These are phyloP conservation scores for Leucophenga maculata DNA, from an alignment of 2,888 invertebrate genomes.

Conservation along the genomic window DNA sequence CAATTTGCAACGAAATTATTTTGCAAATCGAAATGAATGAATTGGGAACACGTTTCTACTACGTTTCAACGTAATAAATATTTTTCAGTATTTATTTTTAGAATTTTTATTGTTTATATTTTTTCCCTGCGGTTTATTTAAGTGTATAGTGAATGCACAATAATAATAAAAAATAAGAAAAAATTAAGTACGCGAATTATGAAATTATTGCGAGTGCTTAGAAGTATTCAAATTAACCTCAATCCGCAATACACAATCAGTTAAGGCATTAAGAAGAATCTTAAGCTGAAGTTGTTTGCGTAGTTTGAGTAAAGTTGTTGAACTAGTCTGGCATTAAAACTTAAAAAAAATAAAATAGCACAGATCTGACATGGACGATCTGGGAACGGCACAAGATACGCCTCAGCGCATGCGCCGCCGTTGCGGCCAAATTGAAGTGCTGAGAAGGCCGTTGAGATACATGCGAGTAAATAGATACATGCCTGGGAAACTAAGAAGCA, in stretches of 20 bases:
- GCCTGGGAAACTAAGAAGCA: slow-evolving; percentile 45
- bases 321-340: no score
- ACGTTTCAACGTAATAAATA: slow-evolving; percentile 5
- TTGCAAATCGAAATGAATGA: slow-evolving; percentile 5
- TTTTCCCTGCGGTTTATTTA: not conserved
- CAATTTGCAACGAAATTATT: not conserved
- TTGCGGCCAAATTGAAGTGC: slow-evolving; percentile 27
- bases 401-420: slow-evolving; percentile 48
- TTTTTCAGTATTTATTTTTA: not conserved
- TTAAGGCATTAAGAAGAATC: no score
- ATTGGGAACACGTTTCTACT: slow-evolving; percentile 21
- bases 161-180: slow-evolving; percentile 10
- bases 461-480: slow-evolving; percentile 26
- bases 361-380: slow-evolving; percentile 26
- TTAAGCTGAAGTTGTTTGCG: no score
- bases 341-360: slow-evolving; percentile 34
- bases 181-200: not conserved
- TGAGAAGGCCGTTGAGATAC: not conserved
- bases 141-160: slow-evolving; percentile 1
- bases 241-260: not conserved
- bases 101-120: not conserved
- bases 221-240: slow-evolving; percentile 11
- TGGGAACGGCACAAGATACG: slow-evolving; percentile 38
- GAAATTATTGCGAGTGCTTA: not conserved
- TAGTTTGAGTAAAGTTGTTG: no score